These are phyloP conservation scores for Setipinna tenuifilis DNA, from an alignment of 2,797 vertebrate genomes.

Conservation along the genomic window DNA sequence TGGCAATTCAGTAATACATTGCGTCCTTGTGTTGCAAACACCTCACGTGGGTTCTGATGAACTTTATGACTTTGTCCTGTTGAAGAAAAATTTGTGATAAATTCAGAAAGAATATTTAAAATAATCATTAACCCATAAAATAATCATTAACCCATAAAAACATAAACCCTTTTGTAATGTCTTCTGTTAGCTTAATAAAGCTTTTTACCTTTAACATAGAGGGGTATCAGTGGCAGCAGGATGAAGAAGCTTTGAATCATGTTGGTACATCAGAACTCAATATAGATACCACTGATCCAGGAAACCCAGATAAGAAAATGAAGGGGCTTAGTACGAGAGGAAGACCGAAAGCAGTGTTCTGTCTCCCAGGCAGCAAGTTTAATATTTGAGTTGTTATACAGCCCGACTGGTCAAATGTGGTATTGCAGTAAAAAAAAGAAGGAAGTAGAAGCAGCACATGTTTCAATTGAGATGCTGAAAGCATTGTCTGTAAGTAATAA, in stretches of 20 bases:
- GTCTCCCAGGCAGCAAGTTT: too few relatives aligned
- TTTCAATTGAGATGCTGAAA: too few relatives aligned
- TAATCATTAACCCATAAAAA: neutral
- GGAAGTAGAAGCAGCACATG: too few relatives aligned
- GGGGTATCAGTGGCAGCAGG: conserved; percentile 14
- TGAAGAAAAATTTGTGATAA: neutral
- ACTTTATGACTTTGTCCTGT: conserved; percentile 8
- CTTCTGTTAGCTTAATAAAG: neutral
- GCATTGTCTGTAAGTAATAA: too few relatives aligned
- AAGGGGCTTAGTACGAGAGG: too few relatives aligned
- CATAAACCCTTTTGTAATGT: too few relatives aligned
- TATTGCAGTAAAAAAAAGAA: too few relatives aligned
- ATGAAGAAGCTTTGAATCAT: conserved; percentile 25
- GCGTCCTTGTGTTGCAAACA: conserved; percentile 38
- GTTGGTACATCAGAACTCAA: neutral
- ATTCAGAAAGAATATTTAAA: neutral
- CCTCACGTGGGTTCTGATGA: conserved; percentile 29
- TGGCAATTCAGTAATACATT: conserved; percentile 58
- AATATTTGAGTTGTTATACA: too few relatives aligned
- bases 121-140: neutral
- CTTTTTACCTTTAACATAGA: conserved; percentile 46
- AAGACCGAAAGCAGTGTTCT: too few relatives aligned
- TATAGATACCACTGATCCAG: neutral
- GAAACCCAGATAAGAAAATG: neutral
- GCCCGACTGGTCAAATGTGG: too few relatives aligned